Percentiles rank a stretch among this genome's conserved stretches.
phyloP scores from a whole-genome alignment of 2,797 vertebrate genomes.

The Botia kubotai region DNA sequence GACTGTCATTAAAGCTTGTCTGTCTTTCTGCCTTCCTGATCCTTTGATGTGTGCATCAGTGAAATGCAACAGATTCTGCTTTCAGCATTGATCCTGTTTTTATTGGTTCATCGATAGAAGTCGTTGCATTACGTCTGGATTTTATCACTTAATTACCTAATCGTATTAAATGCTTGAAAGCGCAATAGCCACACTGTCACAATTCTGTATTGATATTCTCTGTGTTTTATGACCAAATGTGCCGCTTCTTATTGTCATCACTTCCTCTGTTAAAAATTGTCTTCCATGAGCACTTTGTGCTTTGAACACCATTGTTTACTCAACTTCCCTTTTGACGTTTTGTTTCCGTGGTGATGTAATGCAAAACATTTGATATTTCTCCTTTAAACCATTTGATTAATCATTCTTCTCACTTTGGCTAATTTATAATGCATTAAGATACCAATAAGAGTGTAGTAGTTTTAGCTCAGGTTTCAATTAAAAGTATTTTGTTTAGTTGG shows the following conservation, averaged over 20 bases:
- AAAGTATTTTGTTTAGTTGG: too few relatives aligned
- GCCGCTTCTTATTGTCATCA: slow-evolving; percentile 34
- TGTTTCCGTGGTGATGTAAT: slow-evolving; percentile 34
- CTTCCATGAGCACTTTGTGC: slow-evolving; percentile 1
- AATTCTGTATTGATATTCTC: slow-evolving; percentile 57
- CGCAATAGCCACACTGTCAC: slow-evolving; percentile 55
- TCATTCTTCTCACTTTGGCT: not conserved
- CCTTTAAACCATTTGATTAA: slow-evolving; percentile 6
- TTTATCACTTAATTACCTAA: slow-evolving; percentile 62
- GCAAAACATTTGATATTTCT: slow-evolving; percentile 28
- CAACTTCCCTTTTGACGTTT: slow-evolving; percentile 15
- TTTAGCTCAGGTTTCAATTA: too few relatives aligned
- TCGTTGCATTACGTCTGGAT: slow-evolving; percentile 58
- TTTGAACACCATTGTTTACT: slow-evolving; percentile 29
- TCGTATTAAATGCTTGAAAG: slow-evolving; percentile 60
- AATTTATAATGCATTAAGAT: not conserved
- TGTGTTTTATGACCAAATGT: slow-evolving; percentile 41
- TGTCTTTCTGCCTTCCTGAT: slow-evolving; percentile 26
- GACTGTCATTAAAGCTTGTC: slow-evolving; percentile 14
- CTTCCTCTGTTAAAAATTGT: slow-evolving; percentile 26
- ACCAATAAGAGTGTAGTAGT: too few relatives aligned
- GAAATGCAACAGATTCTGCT: slow-evolving; percentile 48
- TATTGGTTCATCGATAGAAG: slow-evolving; percentile 54
- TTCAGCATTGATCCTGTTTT: slow-evolving; percentile 58
- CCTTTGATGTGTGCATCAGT: not conserved